Evolutionary conservation across 2,113 vertebrate genomes (phyloP).

Genomic region (Hemiscyllium ocellatum): DNA sequence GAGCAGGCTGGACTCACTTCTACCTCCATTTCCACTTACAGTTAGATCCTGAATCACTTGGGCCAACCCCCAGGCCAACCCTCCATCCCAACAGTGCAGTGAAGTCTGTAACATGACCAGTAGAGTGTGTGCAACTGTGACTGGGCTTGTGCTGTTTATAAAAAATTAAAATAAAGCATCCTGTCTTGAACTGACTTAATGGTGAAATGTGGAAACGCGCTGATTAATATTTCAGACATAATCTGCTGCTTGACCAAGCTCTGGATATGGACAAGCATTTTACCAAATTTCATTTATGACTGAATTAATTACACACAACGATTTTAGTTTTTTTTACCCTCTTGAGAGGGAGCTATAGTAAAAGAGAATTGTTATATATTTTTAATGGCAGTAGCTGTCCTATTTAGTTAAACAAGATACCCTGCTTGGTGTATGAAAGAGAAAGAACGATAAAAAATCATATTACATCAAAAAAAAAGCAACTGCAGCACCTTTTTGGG

Average conservation of each 20-base stretch:
- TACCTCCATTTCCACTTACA: not conserved
- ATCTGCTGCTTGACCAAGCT: slow-evolving; percentile 36
- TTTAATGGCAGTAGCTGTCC: slow-evolving; percentile 28
- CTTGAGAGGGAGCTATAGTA: slow-evolving; percentile 20
- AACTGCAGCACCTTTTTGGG: not conserved
- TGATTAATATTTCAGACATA: slow-evolving; percentile 37
- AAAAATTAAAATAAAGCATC: slow-evolving; percentile 31
- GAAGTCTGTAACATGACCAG: slow-evolving; percentile 19
- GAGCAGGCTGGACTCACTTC: not conserved
- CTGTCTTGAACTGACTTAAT: slow-evolving; percentile 9
- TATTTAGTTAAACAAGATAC: not conserved
- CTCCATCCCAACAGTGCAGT: not conserved
- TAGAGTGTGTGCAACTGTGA: slow-evolving; percentile 14
- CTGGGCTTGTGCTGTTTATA: slow-evolving; percentile 24
- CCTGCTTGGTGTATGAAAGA: not conserved
- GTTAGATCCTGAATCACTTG: slow-evolving; percentile 27
- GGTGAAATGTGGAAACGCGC: slow-evolving; percentile 13
- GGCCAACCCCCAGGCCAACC: not conserved
- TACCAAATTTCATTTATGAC: slow-evolving; percentile 38
- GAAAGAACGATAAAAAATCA: not conserved
- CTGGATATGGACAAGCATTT: slow-evolving; percentile 32
- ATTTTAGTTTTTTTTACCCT: slow-evolving; percentile 30
- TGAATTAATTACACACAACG: slow-evolving; percentile 37
- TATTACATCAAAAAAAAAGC: not conserved
- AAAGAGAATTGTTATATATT: slow-evolving; percentile 31